phyloP scores from a whole-genome alignment of 2,888 invertebrate species.

The Synanthedon vespiformis region DNA sequence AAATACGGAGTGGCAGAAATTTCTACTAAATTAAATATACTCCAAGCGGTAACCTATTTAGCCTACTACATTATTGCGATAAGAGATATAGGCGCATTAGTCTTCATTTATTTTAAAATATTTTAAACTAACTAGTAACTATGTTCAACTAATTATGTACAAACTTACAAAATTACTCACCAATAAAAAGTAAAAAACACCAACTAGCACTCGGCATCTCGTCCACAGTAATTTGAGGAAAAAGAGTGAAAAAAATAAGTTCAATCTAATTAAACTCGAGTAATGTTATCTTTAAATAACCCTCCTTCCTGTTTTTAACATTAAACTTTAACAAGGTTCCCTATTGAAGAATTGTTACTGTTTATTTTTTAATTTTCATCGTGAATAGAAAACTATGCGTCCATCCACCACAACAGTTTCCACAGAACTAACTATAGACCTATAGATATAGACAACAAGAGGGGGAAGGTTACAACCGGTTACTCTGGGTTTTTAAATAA shows the following conservation, averaged over 20 bases:
- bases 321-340: not conserved
- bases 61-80: no score
- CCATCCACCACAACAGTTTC: not conserved
- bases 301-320: no score
- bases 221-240: conserved; percentile 31
- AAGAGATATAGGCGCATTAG: no score
- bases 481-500: not conserved
- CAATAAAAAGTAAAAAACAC: conserved; percentile 40
- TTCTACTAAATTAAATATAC: no score
- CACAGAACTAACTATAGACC: not conserved
- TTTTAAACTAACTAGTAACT: no score
- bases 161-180: conserved; percentile 29
- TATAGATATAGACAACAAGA: no score
- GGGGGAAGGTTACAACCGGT: not conserved
- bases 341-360: not conserved
- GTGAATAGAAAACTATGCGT: not conserved
- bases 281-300: not conserved
- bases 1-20: no score
- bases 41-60: no score
- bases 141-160: no score
- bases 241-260: conserved; percentile 27
- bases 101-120: no score
- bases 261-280: conserved; percentile 26
- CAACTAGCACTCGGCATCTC: conserved; percentile 36
- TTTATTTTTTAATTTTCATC: not conserved